These are phyloP conservation scores for Etheostoma spectabile DNA, from an alignment of 2,113 vertebrate species.

Conservation along the genomic window DNA sequence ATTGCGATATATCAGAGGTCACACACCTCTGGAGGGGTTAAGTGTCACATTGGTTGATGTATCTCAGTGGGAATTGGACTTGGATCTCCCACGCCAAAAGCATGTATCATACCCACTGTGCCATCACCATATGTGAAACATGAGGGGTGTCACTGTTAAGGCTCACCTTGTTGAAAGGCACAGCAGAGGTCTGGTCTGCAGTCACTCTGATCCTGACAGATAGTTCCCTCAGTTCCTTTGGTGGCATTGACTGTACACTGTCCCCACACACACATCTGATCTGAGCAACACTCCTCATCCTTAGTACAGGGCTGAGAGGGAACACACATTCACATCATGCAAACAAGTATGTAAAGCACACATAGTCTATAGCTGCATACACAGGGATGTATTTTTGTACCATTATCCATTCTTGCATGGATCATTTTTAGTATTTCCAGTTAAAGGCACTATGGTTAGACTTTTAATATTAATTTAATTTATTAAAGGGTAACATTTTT, in stretches of 20 bases:
- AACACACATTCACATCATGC: slow-evolving; percentile 9
- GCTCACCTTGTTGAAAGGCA: slow-evolving; percentile 90
- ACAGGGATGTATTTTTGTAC: not conserved
- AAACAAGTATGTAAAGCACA: not conserved
- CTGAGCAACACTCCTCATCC: slow-evolving; percentile 91
- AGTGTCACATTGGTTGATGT: too few relatives aligned
- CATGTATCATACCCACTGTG: too few relatives aligned
- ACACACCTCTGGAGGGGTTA: too few relatives aligned
- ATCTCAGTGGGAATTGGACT: too few relatives aligned
- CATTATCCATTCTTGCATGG: not conserved
- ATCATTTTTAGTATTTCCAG: not conserved
- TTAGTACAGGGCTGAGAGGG: slow-evolving; percentile 86
- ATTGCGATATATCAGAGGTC: too few relatives aligned
- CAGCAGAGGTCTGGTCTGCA: slow-evolving; percentile 90
- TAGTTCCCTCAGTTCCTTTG: slow-evolving; percentile 89
- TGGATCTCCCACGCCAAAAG: too few relatives aligned
- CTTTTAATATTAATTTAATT: not conserved
- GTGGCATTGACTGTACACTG: slow-evolving; percentile 82
- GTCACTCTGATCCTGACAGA: slow-evolving; percentile 93
- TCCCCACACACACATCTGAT: slow-evolving; percentile 93
- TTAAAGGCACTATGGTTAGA: not conserved
- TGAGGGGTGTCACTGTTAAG: not conserved
- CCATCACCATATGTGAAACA: too few relatives aligned
- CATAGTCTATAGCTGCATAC: not conserved
- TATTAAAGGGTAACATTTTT: not conserved